Evolutionary conservation across 2,888 invertebrate genomes (phyloP).

Genomic region (Agrotis puta): DNA sequence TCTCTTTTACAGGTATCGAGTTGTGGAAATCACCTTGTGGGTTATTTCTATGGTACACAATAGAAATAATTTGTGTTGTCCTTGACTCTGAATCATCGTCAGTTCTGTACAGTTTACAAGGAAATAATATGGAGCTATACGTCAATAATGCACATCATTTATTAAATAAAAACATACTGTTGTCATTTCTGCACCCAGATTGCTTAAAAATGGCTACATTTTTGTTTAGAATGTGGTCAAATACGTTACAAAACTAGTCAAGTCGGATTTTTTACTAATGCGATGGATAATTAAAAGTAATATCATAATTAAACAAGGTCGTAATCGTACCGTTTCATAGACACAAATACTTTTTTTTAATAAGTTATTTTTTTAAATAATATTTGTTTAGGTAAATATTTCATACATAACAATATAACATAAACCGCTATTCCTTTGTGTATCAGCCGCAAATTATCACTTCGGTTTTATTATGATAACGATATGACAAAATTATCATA

Average conservation of each 20-base stretch:
- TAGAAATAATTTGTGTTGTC: conserved; percentile 67
- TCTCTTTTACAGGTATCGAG: conserved; percentile 26
- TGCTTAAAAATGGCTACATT: neutral
- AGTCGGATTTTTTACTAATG: conserved; percentile 46
- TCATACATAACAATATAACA: conserved; percentile 37
- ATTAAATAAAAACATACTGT: conserved; percentile 11
- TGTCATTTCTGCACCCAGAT: neutral
- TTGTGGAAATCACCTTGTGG: conserved; percentile 61
- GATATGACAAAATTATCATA: conserved; percentile 70
- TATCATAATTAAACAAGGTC: conserved; percentile 53
- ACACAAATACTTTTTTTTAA: conserved; percentile 3
- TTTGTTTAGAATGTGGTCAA: conserved; percentile 4
- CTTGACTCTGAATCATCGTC: conserved; percentile 70
- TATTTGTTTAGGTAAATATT: conserved; percentile 21
- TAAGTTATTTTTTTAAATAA: conserved; percentile 16
- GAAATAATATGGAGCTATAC: conserved; percentile 42
- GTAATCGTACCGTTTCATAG: conserved; percentile 38
- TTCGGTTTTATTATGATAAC: conserved; percentile 72
- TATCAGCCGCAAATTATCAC: conserved; percentile 71
- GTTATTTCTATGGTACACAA: conserved; percentile 64
- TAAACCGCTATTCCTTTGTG: conserved; percentile 56
- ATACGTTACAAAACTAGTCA: conserved; percentile 15
- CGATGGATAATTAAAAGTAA: conserved; percentile 62
- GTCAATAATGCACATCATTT: conserved; percentile 39
- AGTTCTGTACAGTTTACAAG: conserved; percentile 45